Conservation (phyloP, 1,140 invertebrate genomes). For the Lordiphosa stackelbergi region DNA sequence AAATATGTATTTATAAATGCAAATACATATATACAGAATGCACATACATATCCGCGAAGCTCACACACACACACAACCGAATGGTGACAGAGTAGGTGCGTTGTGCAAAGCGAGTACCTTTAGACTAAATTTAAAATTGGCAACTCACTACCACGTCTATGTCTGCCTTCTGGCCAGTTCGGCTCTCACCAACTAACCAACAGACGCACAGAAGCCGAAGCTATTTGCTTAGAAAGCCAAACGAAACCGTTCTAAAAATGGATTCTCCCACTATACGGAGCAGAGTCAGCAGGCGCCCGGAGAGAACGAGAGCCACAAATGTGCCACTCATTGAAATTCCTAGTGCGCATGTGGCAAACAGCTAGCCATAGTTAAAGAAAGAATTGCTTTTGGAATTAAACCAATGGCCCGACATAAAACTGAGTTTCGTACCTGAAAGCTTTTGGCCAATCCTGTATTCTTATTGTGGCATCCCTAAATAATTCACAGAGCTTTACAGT, state of each 20-base stretch:
- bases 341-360: constrained; percentile 42
- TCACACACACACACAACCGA: constrained; percentile 22
- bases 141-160: constrained; percentile 14
- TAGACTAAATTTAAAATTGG: constrained; percentile 54
- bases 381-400: constrained; percentile 7
- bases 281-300: constrained; percentile 11
- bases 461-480: neutral
- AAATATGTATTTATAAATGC: constrained; percentile 12
- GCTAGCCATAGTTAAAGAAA: constrained; percentile 7
- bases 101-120: constrained; percentile 45
- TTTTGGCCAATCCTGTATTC: too few species aligned
- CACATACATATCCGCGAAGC: constrained; percentile 27
- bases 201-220: constrained; percentile 8
- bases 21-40: constrained; percentile 16
- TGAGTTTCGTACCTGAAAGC: too few species aligned
- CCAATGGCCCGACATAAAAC: neutral
- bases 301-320: constrained; percentile 11
- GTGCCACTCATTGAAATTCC: constrained; percentile 45
- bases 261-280: constrained; percentile 29
- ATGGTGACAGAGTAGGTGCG: constrained; percentile 29
- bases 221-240: constrained; percentile 18
- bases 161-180: constrained; percentile 4
- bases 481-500: too few species aligned
- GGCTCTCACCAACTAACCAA: constrained; percentile 16
- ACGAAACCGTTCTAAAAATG: constrained; percentile 52